Evolutionary conservation across 2,888 invertebrate genomes (phyloP).

Genomic region (Hermaeophaga mercurialis): DNA sequence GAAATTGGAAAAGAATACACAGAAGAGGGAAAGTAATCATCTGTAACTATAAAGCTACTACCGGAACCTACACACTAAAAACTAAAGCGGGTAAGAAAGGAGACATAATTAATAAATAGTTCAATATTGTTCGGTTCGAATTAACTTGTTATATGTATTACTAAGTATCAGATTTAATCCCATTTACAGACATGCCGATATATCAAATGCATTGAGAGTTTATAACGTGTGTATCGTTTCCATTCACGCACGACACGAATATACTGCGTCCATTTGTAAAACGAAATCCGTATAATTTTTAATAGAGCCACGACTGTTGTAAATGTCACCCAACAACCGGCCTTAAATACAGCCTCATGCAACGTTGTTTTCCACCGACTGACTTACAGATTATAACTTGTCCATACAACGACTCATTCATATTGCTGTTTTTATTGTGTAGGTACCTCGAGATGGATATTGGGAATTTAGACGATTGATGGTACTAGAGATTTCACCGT

Average conservation of each 20-base stretch:
- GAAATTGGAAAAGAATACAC: too few species aligned
- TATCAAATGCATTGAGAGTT: constrained; percentile 46
- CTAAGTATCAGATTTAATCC: constrained; percentile 46
- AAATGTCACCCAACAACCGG: constrained; percentile 44
- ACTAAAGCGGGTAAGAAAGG: too few species aligned
- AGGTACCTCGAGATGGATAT: constrained; percentile 12
- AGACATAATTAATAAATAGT: too few species aligned
- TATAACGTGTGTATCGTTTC: constrained; percentile 47
- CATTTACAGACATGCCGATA: constrained; percentile 52
- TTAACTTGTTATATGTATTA: too few species aligned
- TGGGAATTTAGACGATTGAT: constrained; percentile 21
- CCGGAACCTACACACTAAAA: too few species aligned
- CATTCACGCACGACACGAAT: constrained; percentile 40
- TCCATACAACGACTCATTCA: constrained; percentile 45
- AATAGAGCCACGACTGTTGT: constrained; percentile 48
- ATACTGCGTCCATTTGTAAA: constrained; percentile 43
- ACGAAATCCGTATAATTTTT: constrained; percentile 49
- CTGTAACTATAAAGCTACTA: too few species aligned
- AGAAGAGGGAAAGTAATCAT: too few species aligned
- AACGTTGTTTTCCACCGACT: constrained; percentile 41
- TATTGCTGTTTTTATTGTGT: constrained; percentile 32
- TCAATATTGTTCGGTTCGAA: too few species aligned
- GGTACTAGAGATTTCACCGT: constrained; percentile 12
- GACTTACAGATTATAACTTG: constrained; percentile 47
- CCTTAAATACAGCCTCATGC: constrained; percentile 43